Evolutionary conservation across 1,140 invertebrate species (phyloP), one percentile per base, ranked within the genome.

Genomic region (Bombus pascuorum): DNA sequence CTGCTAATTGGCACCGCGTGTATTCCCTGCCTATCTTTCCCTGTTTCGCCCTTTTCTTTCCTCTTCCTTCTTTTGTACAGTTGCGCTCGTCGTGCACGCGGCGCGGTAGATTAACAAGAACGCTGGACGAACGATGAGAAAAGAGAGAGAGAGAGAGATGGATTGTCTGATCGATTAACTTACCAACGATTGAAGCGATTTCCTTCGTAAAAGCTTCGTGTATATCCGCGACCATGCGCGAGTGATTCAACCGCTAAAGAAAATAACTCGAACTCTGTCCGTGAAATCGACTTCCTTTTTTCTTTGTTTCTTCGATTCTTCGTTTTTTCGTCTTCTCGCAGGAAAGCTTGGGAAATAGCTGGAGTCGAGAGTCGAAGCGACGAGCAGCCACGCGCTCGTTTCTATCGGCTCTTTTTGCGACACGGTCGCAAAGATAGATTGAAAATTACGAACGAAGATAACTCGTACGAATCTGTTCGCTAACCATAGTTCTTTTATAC

Each of bases 1-100:
- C 88, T 90, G 86, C 72, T 90, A 90, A 90, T 90, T 90, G 89
- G 75, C 83, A 68, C 83, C 83, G 83, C 86, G 89, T 83, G 86
- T 83, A 88, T 83, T 76, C 86, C 76, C 66, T 62, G 68, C 86
- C 89, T 81, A 87, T 87, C 78, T 53, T 74, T 71, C 65, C 88
- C 53, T 47, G n/a, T 65, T 57, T 39, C 42, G 15, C 32, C 13
- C 37, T 34, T 32, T 53, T 18, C 74, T 68, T 84, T 72, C 62
- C 28, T 68, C 66, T 37, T 71, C 25, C 42, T 37, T n/a, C 47
- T 59, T n/a, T 76, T 10, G 25, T 10, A 44, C 70, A 0, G 32
- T 22, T 9, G 3, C 39, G 15, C 59, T 39, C 59, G 34, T 5
- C 32, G 9, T 32, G 25, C n/a, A 22, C 28, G 62, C 37, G 15